Evolutionary conservation across 2,797 vertebrate species (phyloP).

Genomic region (Chaetodon trifasciatus): DNA sequence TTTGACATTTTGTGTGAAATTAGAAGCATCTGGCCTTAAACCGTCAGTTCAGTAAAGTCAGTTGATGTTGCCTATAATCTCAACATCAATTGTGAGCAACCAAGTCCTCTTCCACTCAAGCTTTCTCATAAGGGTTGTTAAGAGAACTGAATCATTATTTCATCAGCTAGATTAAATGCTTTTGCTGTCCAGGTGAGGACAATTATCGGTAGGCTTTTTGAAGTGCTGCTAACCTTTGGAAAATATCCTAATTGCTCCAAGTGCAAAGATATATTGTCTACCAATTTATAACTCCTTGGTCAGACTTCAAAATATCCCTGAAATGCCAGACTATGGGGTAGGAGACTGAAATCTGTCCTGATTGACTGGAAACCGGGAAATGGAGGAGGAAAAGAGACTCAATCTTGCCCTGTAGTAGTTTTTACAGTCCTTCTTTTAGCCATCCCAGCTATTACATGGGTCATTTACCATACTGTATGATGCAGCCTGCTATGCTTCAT

Average conservation of each 20-base stretch:
- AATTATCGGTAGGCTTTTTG: slow-evolving; percentile 41
- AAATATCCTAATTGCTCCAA: slow-evolving; percentile 47
- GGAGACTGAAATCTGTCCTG: slow-evolving; percentile 32
- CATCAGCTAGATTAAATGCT: slow-evolving; percentile 67
- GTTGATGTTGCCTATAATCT: slow-evolving; percentile 4
- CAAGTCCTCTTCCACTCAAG: neutral
- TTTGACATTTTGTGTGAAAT: slow-evolving; percentile 33
- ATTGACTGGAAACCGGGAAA: slow-evolving; percentile 36
- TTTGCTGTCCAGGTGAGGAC: slow-evolving; percentile 52
- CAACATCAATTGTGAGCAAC: slow-evolving; percentile 6
- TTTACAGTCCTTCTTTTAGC: slow-evolving; percentile 51
- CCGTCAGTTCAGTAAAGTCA: neutral
- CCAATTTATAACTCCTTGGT: neutral
- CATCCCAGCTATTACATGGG: slow-evolving; percentile 68
- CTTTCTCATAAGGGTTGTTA: slow-evolving; percentile 39
- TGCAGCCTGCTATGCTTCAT: slow-evolving; percentile 67
- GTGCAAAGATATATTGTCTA: slow-evolving; percentile 27
- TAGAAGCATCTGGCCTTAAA: slow-evolving; percentile 4
- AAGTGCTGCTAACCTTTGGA: slow-evolving; percentile 57
- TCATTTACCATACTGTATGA: slow-evolving; percentile 65
- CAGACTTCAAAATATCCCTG: slow-evolving; percentile 8
- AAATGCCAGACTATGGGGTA: slow-evolving; percentile 6
- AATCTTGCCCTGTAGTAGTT: slow-evolving; percentile 26
- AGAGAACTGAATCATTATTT: slow-evolving; percentile 70
- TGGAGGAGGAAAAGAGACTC: slow-evolving; percentile 16